Evolutionary conservation across 92 coral and sea anemone genomes (phyloP).

Genomic region (Porites lobata): DNA sequence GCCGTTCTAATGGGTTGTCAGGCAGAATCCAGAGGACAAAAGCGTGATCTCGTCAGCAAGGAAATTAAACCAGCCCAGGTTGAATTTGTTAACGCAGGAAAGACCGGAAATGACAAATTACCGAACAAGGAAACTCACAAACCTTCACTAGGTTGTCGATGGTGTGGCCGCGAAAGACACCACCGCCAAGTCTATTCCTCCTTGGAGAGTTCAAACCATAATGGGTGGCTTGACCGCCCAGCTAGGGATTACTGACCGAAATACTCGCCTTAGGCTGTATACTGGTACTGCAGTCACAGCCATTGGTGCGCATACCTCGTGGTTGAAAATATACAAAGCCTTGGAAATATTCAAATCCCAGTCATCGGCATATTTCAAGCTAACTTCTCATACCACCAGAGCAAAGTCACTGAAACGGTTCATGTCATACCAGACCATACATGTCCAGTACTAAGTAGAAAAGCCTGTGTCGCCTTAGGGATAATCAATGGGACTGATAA

Average conservation of each 20-base stretch:
- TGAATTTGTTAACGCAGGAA: slow-evolving; percentile 4
- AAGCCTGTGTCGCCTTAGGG: slow-evolving; percentile 32
- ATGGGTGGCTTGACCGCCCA: slow-evolving; percentile 22
- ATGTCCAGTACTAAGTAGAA: slow-evolving; percentile 34
- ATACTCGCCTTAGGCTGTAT: slow-evolving; percentile 37
- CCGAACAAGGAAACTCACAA: slow-evolving; percentile 3
- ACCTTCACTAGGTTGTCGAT: slow-evolving; percentile 21
- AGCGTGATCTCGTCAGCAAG: slow-evolving; percentile 58
- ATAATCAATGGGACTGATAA: slow-evolving; percentile 28
- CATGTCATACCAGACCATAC: slow-evolving; percentile 44
- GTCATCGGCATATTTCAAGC: slow-evolving; percentile 57
- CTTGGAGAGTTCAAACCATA: slow-evolving; percentile 20
- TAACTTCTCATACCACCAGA: slow-evolving; percentile 39
- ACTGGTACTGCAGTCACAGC: slow-evolving; percentile 27
- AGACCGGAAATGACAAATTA: not conserved
- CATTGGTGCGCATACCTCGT: not conserved
- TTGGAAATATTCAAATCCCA: slow-evolving; percentile 14
- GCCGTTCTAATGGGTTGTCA: slow-evolving; percentile 58
- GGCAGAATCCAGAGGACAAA: slow-evolving; percentile 64
- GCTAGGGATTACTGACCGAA: slow-evolving; percentile 27
- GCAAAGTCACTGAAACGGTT: slow-evolving; percentile 46
- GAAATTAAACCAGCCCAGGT: slow-evolving; percentile 22
- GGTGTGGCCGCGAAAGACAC: slow-evolving; percentile 59
- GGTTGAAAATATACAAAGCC: not conserved
- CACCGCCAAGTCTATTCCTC: slow-evolving; percentile 1